Evolutionary conservation across 2,113 vertebrate genomes (phyloP), one percentile per base, ranked within the genome.

Genomic region (Xiphophorus maculatus): DNA sequence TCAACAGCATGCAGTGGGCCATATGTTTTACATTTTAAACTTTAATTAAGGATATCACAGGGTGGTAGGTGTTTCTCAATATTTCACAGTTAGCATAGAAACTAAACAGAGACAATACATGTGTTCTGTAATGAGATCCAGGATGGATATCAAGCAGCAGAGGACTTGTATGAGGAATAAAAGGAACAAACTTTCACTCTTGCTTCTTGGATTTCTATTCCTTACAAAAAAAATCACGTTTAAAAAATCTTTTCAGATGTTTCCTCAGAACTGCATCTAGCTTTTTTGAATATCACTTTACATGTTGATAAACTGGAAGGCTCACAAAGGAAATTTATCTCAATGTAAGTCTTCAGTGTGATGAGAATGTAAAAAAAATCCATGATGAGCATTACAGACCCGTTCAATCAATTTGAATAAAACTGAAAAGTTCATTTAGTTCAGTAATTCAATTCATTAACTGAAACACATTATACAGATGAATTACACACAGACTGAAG

Each of bases 1-100:
- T 77, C 71, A 42, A 35, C 32, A 60, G 54, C 37, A 67, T 62
- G 66, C 71, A 74, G 9, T 44, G 62, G 37, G 28, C 51, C 32
- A 66, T 67, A 82, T 63, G 73, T 80, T 73, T 73, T 66, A 37
- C 74, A 33, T 13, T 76, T 32, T 68, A 48, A 66, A 29, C 19
- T 74, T 14, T 66, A 69, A 73, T 72, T 68, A 51, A 62, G 32
- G 58, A 60, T 77, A 64, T 66, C 67, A 64, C 29, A 66, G 48
- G 66, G 75, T 71, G 58, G 33, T 48, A 37, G 54, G 61, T 69
- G 71, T 65, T 33, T 28, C 17, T 33, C 40, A 44, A 63, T 14
- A 28, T 40, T 61, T 51, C 61, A 30, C 25, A 71, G 42, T 29
- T 29, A 29, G 42, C 44, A 14, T 64, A 73, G 19, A 54, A 11